Evolutionary conservation across 2,797 vertebrate genomes (phyloP), one percentile per base, ranked within the genome.

Genomic region (Champsocephalus esox): DNA sequence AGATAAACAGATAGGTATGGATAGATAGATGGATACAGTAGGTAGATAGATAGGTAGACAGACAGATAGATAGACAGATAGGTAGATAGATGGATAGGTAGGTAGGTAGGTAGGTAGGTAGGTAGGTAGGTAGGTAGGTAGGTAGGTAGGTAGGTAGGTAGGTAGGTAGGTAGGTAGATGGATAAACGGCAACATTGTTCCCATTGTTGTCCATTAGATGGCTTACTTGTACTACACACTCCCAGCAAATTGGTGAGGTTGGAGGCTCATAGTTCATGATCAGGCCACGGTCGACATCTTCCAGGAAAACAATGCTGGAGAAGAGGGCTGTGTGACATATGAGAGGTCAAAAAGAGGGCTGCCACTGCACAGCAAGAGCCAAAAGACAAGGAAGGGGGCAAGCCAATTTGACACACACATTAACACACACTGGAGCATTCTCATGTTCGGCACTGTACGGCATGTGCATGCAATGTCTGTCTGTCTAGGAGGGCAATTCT

Each of bases 221-320:
- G 92, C 95, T 95, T 88, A 92, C 93, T 94, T 93, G 92, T 88
- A 85, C 94, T 90, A 82, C 85, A 86, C 85, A 91, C 89, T 75
- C 28, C 1, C 46, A 11, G 51, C 60, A 43, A 57, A 41, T 48
- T 19, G 49, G 55, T 76, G 80, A 66, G 58, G 73, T 79, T 79
- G 74, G 69, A 81, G 77, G 64, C 78, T 79, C 69, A 56, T 62
- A 81, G 92, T 92, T 91, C 84, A 90, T 46, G 66, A 83, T 88
- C 77, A 86, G 87, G 84, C 83, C 87, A 82, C 57, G 56, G 75
- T 80, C 57, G 34, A 79, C 80, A 73, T 88, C 84, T 85, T 87
- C 84, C 86, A 85, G 43, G 74, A 88, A 92, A 88, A 88, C 85
- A 82, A 86, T 80, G 82, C 75, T 81, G 84, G 78, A 92, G 82